Evolutionary conservation across 2,113 vertebrate species (phyloP).

Genomic region (Macrotis lagotis): DNA sequence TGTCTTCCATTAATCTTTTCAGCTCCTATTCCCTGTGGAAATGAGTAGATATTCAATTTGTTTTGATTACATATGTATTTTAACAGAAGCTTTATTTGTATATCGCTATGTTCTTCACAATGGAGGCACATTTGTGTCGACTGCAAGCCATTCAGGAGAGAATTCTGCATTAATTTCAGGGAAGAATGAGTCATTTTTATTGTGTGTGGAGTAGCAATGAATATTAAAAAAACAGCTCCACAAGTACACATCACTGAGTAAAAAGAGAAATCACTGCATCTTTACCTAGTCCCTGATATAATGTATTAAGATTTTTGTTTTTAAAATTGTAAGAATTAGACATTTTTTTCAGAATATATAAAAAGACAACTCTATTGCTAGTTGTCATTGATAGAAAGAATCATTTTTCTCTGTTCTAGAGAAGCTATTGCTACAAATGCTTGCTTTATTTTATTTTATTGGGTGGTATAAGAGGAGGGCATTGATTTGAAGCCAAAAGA

Average conservation of each 20-base stretch:
- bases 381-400: background rate
- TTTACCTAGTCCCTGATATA: accelerated
- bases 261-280: no score
- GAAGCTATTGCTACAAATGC: background rate
- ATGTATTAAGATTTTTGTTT: background rate
- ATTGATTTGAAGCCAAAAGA: background rate
- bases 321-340: background rate
- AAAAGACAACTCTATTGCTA: background rate
- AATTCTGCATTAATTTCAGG: conserved; percentile 56
- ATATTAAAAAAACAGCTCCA: conserved; percentile 60
- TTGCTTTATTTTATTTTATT: conserved; percentile 21
- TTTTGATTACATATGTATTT: conserved; percentile 84
- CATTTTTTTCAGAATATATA: conserved; percentile 17
- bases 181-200: conserved; percentile 57
- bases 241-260: background rate
- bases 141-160: conserved; percentile 54
- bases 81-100: conserved; percentile 70
- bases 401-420: background rate
- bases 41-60: conserved; percentile 85
- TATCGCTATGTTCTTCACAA: conserved; percentile 53
- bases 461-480: background rate
- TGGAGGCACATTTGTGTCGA: conserved; percentile 31
- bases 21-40: conserved; percentile 83
- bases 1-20: conserved; percentile 87
- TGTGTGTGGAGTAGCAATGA: conserved; percentile 40